A percentile compares a stretch with the other conserved stretches of the same genome.
Evolutionary conservation across 2,888 invertebrate species (phyloP).

Genomic region (Folsomia manolachei): DNA sequence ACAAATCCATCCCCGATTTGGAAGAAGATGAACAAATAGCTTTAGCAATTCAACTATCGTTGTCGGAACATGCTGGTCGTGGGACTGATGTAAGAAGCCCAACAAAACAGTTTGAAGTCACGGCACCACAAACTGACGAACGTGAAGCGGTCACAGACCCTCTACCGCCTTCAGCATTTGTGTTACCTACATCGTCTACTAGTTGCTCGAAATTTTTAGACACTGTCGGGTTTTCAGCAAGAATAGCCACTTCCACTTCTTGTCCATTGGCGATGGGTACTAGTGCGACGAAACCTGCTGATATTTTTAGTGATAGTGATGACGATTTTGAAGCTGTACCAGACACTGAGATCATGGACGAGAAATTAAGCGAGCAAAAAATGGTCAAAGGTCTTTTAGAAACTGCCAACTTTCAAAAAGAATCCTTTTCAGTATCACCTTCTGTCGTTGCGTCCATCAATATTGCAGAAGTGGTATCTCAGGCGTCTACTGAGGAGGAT

Average conservation of each 20-base stretch:
- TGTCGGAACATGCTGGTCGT: not conserved
- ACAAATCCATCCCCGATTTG: conserved; percentile 4
- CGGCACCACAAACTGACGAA: too few species aligned
- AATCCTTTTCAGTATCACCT: not conserved
- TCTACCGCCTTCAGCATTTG: too few species aligned
- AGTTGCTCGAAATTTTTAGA: conserved; percentile 43
- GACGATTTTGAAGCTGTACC: conserved; percentile 47
- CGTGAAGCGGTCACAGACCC: too few species aligned
- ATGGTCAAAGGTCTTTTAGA: conserved; percentile 20
- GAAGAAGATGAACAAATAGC: conserved; percentile 38
- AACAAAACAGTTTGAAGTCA: too few species aligned
- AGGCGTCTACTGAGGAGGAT: conserved; percentile 39
- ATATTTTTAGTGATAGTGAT: conserved; percentile 24
- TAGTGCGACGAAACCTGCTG: conserved; percentile 18
- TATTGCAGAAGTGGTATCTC: not conserved
- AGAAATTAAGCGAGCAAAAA: not conserved
- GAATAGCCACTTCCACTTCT: not conserved
- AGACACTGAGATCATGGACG: too few species aligned
- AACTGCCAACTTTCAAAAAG: not conserved
- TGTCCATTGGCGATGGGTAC: too few species aligned
- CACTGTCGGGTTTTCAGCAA: conserved; percentile 30
- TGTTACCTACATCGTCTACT: not conserved
- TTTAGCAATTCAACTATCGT: conserved; percentile 20
- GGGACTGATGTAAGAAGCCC: conserved; percentile 2
- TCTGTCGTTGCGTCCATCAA: not conserved